Base-by-base conservation (phyloP, 2,888 invertebrate species). In the Drosophila anomalata region DNA sequence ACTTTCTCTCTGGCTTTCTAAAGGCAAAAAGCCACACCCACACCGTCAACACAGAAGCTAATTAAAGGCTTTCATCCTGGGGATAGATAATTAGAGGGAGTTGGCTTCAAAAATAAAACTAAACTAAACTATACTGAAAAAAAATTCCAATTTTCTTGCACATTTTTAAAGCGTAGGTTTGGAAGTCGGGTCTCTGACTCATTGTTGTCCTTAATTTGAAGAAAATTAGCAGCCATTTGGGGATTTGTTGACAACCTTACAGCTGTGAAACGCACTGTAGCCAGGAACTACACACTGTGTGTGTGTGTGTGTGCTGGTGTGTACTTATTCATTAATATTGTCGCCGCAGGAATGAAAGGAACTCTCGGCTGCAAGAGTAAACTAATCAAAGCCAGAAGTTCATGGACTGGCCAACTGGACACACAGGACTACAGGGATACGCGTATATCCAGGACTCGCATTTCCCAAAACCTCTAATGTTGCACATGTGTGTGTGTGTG, bases 361-460 rank as follows among this genome's bases (percentile, higher is more conserved):
- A 26, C 26, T 9, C 48, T 31, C 14, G 46, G 47, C 31, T 4
- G 36, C n/a, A 9, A 36, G 39, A 46, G 65, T 66, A 52, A 54
- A 58, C 68, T 69, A 69, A 69, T 69, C 68, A 69, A 52, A 36
- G 41, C 17, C 41, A 42, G 41, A 42, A 63, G 55, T 44, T 63
- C 55, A 63, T 54, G 54, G 48, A 54, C 26, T n/a, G n/a, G 24
- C 36, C 36, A 17, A 17, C 17, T 17, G 17, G n/a, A 29, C 29
- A 39, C 36, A 47, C 47, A 46, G 20, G 50, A 20, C 17, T 12
- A 6, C 50, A 17, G 48, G 26, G 26, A 29, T 22, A 22, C 22
- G 17, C 6, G 36, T 36, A 36, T 36, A 36, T 36, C 36, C 36
- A n/a, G 36, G n/a, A 41, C 8, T 8, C 59, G 48, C 48, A 57